A percentile compares a stretch with the other conserved stretches of the same genome.
Evolutionary conservation across 2,888 invertebrate genomes (phyloP).

Genomic region (Eupeodes latifasciatus): DNA sequence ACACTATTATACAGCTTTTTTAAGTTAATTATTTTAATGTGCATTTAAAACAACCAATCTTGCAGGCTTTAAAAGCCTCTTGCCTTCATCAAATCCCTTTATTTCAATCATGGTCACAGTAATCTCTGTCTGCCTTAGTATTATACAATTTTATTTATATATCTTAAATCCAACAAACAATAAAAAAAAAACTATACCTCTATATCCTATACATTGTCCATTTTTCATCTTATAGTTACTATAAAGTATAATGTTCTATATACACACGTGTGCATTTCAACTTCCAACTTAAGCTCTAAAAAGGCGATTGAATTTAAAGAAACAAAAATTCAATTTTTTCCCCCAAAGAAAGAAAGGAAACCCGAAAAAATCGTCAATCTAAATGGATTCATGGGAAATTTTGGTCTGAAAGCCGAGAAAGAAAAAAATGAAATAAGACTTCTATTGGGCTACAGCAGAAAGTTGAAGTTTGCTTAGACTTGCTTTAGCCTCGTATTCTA

Average conservation of each 20-base stretch:
- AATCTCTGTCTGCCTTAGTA: conserved; percentile 41
- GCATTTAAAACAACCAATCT: not conserved
- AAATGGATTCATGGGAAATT: conserved; percentile 66
- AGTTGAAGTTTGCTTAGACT: no score
- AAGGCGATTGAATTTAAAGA: conserved; percentile 22
- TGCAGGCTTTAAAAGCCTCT: not conserved
- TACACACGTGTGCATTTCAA: conserved; percentile 25
- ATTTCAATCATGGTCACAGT: conserved; percentile 27
- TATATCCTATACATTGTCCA: not conserved
- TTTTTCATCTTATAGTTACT: conserved; percentile 6
- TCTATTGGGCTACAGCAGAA: not conserved
- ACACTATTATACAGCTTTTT: not conserved
- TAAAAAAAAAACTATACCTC: conserved; percentile 3
- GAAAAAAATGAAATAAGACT: not conserved
- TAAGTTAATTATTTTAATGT: not conserved
- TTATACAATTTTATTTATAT: not conserved
- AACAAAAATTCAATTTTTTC: conserved; percentile 9
- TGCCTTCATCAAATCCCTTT: conserved; percentile 1
- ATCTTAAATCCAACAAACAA: not conserved
- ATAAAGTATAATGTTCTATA: not conserved
- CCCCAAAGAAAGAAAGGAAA: conserved; percentile 50
- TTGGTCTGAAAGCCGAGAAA: conserved; percentile 13
- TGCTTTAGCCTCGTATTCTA: no score
- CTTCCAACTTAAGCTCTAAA: conserved; percentile 34
- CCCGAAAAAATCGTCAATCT: conserved; percentile 48